Percentiles rank a stretch among this genome's conserved stretches.
phyloP scores from a whole-genome alignment of 2,113 vertebrate species.

The Ivindomyrus marchei region DNA sequence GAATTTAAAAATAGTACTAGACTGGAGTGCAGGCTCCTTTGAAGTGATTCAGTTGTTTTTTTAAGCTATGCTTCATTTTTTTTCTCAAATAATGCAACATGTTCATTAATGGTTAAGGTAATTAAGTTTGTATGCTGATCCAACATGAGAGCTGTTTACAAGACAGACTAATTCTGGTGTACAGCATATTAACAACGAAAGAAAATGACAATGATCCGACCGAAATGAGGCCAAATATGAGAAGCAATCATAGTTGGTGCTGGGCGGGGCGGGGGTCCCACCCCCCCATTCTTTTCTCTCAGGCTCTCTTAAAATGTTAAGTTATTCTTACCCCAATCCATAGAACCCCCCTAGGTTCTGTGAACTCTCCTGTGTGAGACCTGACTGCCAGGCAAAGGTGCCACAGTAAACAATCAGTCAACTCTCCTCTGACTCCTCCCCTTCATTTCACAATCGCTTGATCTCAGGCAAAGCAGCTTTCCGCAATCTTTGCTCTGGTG shows the following conservation, averaged over 20 bases:
- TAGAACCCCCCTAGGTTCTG: neutral
- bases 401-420: neutral
- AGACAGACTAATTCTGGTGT: neutral
- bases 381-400: neutral
- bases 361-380: neutral
- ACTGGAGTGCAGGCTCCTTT: neutral
- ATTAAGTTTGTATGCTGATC: neutral
- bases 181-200: neutral
- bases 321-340: neutral
- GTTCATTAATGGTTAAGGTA: neutral
- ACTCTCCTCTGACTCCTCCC: neutral
- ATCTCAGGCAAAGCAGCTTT: neutral
- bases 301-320: neutral
- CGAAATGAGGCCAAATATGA: neutral
- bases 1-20: neutral
- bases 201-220: neutral
- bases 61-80: neutral
- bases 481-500: neutral
- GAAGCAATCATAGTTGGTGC: neutral
- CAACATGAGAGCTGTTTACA: neutral
- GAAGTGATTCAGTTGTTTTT: conserved; percentile 1
- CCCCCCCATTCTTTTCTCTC: neutral
- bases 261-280: neutral
- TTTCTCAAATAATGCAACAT: neutral
- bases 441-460: neutral